Base-by-base conservation (phyloP, 2,113 vertebrate genomes). In the Anas platyrhynchos region DNA sequence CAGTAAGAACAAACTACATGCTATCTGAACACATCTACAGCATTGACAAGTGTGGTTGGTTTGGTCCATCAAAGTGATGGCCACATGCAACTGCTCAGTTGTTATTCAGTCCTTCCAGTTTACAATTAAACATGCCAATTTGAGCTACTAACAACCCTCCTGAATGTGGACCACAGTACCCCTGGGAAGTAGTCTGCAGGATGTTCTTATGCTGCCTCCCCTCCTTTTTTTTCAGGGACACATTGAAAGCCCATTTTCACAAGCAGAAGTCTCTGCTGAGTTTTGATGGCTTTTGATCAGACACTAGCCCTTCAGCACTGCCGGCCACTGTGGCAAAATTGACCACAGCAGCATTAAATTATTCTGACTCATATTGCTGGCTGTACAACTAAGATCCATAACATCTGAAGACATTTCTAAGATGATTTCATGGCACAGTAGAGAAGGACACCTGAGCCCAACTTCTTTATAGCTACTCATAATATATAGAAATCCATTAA, bases 241-340 rank as follows among this genome's bases (percentile, higher is more conserved):
- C 46, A 46, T 32, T 67, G 91, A 81, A 95, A 94, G 56, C 83
- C 90, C 16, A 0, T 72, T 90, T 80, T 84, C 69, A 66, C 76
- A 73, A 95, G 54, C 66, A 73, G 66, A 41, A 89, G 73, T 88
- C 90, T 94, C 86, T 86, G 52, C 66, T 95, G 92, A 93, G 76
- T 94, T 95, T 61, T 95, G 96, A 95, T 90, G 92, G 93, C 93
- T 96, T 96, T 96, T 95, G 94, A 96, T 97, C 90, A 96, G 86
- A n/a, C 69, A 66, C 76, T 78, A 95, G 96, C 94, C 96, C 91
- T 95, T 96, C 93, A 96, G 93, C 94, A 84, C 80, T 94, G 83
- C 90, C 12, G 80, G 83, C 66, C 96, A 93, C 91, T 63, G 62
- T 93, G 91, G 90, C 83, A 96, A 95, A 93, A 93, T 84, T 92